phyloP scores from a whole-genome alignment of 1,140 invertebrate genomes.

The Lepidurus arcticus region DNA sequence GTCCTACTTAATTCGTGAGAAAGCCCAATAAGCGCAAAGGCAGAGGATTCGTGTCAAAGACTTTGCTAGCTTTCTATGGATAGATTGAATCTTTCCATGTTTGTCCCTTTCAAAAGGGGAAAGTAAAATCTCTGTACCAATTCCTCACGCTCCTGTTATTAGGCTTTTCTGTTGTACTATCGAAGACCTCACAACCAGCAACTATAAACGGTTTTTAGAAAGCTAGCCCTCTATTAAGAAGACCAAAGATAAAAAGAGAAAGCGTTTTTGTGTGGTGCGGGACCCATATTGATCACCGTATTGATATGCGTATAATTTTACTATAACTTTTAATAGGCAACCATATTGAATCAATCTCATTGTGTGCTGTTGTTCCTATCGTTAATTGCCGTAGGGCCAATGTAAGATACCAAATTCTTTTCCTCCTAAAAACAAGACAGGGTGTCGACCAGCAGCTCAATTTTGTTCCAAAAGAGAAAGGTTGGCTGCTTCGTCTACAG shows the following conservation, averaged over 20 bases:
- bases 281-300: neutral
- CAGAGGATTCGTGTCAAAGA: neutral
- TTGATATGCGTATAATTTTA: too few species aligned
- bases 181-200: neutral
- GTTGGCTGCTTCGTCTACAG: neutral
- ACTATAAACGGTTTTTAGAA: neutral
- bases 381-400: too few species aligned
- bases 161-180: neutral
- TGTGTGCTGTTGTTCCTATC: too few species aligned
- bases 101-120: neutral
- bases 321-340: too few species aligned
- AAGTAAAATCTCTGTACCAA: neutral
- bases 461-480: neutral
- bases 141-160: neutral
- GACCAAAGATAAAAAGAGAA: neutral
- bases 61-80: neutral
- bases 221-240: neutral
- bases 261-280: neutral
- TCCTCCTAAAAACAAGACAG: too few species aligned
- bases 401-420: too few species aligned
- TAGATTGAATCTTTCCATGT: neutral
- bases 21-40: neutral
- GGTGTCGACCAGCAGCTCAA: neutral
- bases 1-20: neutral
- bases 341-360: too few species aligned